Base-by-base conservation (phyloP, 1,140 invertebrate species). In the Drosophila nigromelanica region DNA sequence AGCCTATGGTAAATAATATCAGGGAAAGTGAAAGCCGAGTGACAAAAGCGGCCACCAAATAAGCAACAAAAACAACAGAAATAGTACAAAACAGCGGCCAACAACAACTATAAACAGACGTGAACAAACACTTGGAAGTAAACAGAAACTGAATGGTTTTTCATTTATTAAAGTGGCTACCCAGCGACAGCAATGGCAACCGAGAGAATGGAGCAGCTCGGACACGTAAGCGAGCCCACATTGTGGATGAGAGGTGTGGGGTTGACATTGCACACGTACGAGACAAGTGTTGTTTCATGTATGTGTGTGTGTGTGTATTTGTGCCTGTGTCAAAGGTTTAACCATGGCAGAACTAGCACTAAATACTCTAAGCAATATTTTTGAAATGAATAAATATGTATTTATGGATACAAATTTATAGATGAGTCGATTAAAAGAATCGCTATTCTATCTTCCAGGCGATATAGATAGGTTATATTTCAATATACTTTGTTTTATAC, bases 91-190 rank as follows among this genome's bases (percentile, higher is more conserved):
- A 37, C 40, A 64, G 56, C 55, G 33, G 6, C 43, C 43, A 42
- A 45, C 21, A 48, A 18, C 48, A 51, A n/a, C 50, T 68, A 55
- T 18, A 40, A n/a, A 58, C 24, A 66, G 11, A 37, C 51, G 45
- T 51, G 63, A 78, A 70, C 75, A 83, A 81, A 77, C 77, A 69
- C 69, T 43, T 66, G 68, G 35, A 64, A 61, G 74, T 74, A 75
- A 83, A 82, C 80, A 82, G 67, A 73, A 61, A 56, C 45, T 68
- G 52, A 55, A 66, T 69, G 76, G 59, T 73, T 87, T 86, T 86
- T 86, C 82, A 86, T 86, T 87, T 87, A 78, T 76, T 82, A 73
- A 86, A 86, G 83, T 87, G 81, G 59, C 50, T 72, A 30, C 58
- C 18, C 18, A 12, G 40, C 15, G 30, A 18, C 45, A 35, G 14